Evolutionary conservation across 2,113 vertebrate species (phyloP).

Genomic region (western clawed frog (Xenopus tropicalis)): UCB_Xtro_10.0 CM004447.2:5834501-5835000

Average conservation of each 20-base stretch:
- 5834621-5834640: too few species aligned
- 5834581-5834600: too few species aligned
- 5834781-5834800: conserved; percentile 78
- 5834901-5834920: conserved; percentile 61
- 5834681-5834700: too few species aligned
- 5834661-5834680: too few species aligned
- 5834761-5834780: conserved; percentile 71
- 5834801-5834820: conserved; percentile 53
- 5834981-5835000: conserved; percentile 11
- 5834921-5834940: conserved; percentile 54
- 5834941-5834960: conserved; percentile 30
- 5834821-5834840: not conserved
- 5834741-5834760: not conserved
- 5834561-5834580: too few species aligned
- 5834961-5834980: not conserved
- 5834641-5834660: too few species aligned
- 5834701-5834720: not conserved
- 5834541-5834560: too few species aligned
- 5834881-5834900: conserved; percentile 61
- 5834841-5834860: not conserved
- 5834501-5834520: too few species aligned
- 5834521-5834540: too few species aligned
- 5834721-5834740: not conserved
- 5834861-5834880: conserved; percentile 67
- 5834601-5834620: too few species aligned